Conservation (phyloP, 2,797 vertebrate species). For the Etheostoma perlongum region DNA sequence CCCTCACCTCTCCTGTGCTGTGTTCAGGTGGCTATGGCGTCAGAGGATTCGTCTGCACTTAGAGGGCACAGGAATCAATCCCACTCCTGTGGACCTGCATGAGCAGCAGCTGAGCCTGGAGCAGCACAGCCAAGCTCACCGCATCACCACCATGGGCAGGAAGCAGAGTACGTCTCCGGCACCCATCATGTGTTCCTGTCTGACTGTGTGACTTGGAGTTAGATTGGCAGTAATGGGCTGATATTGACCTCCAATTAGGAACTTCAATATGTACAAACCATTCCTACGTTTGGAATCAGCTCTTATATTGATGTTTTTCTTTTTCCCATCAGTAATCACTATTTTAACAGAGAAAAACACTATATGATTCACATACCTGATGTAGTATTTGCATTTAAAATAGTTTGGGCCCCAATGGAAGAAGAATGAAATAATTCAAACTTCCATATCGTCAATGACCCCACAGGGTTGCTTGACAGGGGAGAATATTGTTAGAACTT, state of each 20-base stretch:
- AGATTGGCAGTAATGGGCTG: background rate
- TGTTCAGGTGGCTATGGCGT: slow-evolving; percentile 94
- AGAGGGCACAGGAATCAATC: slow-evolving; percentile 96
- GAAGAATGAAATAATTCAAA: no score
- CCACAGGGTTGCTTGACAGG: no score
- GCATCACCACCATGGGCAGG: slow-evolving; percentile 74
- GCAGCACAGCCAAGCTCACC: slow-evolving; percentile 93
- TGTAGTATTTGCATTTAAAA: no score
- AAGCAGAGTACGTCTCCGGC: slow-evolving; percentile 67
- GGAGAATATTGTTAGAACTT: no score
- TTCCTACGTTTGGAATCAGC: no score
- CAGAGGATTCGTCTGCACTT: slow-evolving; percentile 93
- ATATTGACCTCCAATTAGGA: background rate
- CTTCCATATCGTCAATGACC: no score
- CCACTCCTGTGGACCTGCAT: slow-evolving; percentile 93
- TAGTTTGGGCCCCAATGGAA: no score
- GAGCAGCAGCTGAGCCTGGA: slow-evolving; percentile 96
- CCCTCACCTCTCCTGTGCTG: background rate
- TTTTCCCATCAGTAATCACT: no score
- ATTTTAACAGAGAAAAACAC: no score
- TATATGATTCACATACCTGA: no score
- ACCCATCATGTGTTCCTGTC: background rate
- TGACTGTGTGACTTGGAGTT: background rate
- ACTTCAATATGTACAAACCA: no score
- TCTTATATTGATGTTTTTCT: no score